A percentile compares a stretch with the other conserved stretches of the same genome.
These are phyloP conservation scores for Nycteola revayana DNA, from an alignment of 2,888 invertebrate genomes.

Conservation along the genomic window DNA sequence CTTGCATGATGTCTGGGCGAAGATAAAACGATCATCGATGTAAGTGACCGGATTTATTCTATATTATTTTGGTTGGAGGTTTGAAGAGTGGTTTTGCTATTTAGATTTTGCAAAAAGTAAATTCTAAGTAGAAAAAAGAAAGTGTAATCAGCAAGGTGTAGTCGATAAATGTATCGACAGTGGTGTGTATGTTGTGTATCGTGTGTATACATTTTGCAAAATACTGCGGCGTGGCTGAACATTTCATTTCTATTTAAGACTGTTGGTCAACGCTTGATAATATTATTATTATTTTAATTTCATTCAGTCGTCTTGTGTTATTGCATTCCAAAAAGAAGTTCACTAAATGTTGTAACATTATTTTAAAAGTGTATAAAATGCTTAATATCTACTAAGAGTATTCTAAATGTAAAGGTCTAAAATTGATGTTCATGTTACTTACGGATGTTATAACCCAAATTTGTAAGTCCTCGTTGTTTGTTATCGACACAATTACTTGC, in stretches of 20 bases:
- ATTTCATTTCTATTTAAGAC: conserved; percentile 24
- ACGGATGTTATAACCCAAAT: conserved; percentile 24
- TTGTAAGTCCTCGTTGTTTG: conserved; percentile 33
- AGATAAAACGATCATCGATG: conserved; percentile 14
- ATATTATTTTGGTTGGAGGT: conserved; percentile 15
- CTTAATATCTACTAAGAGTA: conserved; percentile 16
- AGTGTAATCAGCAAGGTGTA: neutral
- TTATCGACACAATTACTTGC: conserved; percentile 50
- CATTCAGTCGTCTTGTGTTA: conserved; percentile 36
- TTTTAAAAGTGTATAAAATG: conserved; percentile 16
- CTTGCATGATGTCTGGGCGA: conserved; percentile 9
- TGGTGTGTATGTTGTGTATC: conserved; percentile 11
- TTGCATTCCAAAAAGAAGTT: conserved; percentile 51
- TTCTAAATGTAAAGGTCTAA: conserved; percentile 12
- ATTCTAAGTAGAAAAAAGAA: conserved; percentile 17
- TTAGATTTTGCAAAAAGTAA: conserved; percentile 28
- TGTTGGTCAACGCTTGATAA: conserved; percentile 36
- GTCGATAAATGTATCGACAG: conserved; percentile 4
- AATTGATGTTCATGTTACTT: conserved; percentile 25
- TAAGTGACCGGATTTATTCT: conserved; percentile 17
- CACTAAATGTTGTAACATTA: conserved; percentile 12
- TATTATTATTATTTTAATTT: conserved; percentile 30
- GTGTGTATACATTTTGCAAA: conserved; percentile 8
- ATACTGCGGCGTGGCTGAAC: conserved; percentile 24
- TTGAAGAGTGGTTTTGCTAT: conserved; percentile 18